phyloP scores from a whole-genome alignment of 2,797 vertebrate genomes.

The Onychomys arenicola region DNA sequence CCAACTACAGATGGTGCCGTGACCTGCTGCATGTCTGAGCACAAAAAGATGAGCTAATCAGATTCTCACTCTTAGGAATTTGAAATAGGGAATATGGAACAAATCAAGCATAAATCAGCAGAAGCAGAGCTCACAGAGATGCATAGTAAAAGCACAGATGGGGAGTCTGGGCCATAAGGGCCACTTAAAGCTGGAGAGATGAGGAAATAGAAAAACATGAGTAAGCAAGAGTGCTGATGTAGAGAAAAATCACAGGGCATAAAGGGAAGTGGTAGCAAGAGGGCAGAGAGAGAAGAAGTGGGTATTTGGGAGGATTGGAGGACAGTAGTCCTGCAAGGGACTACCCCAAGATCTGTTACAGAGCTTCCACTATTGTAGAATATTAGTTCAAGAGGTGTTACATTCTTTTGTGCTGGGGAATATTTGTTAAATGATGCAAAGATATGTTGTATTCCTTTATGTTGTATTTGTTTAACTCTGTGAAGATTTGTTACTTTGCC shows the following conservation, averaged over 20 bases:
- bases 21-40: not conserved
- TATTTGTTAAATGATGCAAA: not conserved
- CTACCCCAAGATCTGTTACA: not conserved
- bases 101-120: conserved; percentile 20
- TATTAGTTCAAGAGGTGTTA: not conserved
- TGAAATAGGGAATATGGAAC: not conserved
- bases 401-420: not conserved
- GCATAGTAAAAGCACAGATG: conserved; percentile 30
- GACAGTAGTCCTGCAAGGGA: not conserved
- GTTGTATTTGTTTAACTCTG: not conserved
- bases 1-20: not conserved
- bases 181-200: conserved; percentile 53
- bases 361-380: not conserved
- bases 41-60: conserved; percentile 51
- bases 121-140: not conserved
- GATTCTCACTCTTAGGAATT: conserved; percentile 26
- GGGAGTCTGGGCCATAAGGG: conserved; percentile 25
- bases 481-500: not conserved
- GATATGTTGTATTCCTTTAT: not conserved
- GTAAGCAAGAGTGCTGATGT: conserved; percentile 33
- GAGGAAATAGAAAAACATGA: conserved; percentile 34
- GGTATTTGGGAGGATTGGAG: accelerated
- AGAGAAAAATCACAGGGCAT: not conserved
- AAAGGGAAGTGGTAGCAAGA: accelerated
- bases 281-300: too few species aligned